Evolutionary conservation across 1,140 invertebrate genomes (phyloP).

Genomic region (Eriosoma lanigerum): DNA sequence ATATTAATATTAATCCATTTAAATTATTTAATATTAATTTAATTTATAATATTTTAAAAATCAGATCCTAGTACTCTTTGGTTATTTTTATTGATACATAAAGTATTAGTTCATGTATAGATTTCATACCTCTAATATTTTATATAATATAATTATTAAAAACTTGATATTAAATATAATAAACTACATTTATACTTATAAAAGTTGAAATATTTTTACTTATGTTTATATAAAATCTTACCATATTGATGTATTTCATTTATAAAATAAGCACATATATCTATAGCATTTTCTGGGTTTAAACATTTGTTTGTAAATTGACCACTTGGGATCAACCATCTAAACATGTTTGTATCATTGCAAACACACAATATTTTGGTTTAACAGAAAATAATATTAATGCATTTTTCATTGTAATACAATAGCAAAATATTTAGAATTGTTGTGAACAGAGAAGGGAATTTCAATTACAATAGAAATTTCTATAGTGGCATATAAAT

Average conservation of each 20-base stretch:
- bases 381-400: not conserved
- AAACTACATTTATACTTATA: too few species aligned
- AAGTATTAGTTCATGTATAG: too few species aligned
- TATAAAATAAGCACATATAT: slow-evolving; percentile 28
- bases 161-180: too few species aligned
- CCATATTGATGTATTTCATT: slow-evolving; percentile 26
- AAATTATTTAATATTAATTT: too few species aligned
- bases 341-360: slow-evolving; percentile 45
- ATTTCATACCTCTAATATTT: too few species aligned
- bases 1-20: too few species aligned
- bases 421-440: not conserved
- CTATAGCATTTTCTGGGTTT: slow-evolving; percentile 27
- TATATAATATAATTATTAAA: too few species aligned
- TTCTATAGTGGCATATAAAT: not conserved
- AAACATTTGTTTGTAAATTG: slow-evolving; percentile 41
- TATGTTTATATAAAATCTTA: not conserved
- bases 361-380: not conserved
- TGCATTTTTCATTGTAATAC: not conserved
- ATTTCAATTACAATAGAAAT: slow-evolving; percentile 33
- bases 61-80: too few species aligned
- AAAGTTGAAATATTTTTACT: too few species aligned
- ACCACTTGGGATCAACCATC: slow-evolving; percentile 26
- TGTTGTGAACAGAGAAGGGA: not conserved
- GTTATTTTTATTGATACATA: too few species aligned
- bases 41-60: too few species aligned